A percentile compares a stretch with the other conserved stretches of the same genome.
Conservation (phyloP, 2,888 invertebrate species). For the Tachina fera region DNA sequence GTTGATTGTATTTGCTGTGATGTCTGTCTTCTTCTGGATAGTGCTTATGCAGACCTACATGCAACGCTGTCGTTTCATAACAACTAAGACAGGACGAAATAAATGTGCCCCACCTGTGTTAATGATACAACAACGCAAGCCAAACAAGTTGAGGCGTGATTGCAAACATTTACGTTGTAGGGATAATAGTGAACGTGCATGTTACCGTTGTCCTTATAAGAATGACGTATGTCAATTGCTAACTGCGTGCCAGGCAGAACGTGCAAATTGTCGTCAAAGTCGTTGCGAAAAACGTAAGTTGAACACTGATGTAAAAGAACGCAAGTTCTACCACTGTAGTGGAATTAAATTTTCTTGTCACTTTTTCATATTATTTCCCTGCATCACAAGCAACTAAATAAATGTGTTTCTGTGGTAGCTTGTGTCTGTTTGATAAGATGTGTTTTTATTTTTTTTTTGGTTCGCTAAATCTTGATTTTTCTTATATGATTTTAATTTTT, state of each 20-base stretch:
- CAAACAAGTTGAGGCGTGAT: slow-evolving; percentile 43
- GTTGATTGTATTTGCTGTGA: slow-evolving; percentile 23
- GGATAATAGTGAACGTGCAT: slow-evolving; percentile 69
- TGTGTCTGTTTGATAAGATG: slow-evolving; percentile 31
- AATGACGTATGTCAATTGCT: slow-evolving; percentile 73
- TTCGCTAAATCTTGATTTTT: slow-evolving; percentile 38
- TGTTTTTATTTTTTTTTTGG: slow-evolving; percentile 35
- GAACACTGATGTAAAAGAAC: not conserved
- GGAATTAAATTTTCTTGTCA: slow-evolving; percentile 31
- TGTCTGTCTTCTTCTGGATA: not conserved
- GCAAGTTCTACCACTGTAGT: slow-evolving; percentile 13
- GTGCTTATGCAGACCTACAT: slow-evolving; percentile 57
- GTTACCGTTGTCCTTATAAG: slow-evolving; percentile 73
- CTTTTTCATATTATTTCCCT: not conserved
- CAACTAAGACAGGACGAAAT: slow-evolving; percentile 52
- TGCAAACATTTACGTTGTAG: slow-evolving; percentile 49
- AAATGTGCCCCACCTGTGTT: slow-evolving; percentile 58
- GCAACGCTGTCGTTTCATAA: slow-evolving; percentile 63
- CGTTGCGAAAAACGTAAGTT: slow-evolving; percentile 48
- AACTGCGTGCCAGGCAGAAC: slow-evolving; percentile 75
- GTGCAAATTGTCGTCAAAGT: slow-evolving; percentile 75
- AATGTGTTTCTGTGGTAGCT: not conserved
- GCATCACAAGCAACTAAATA: not conserved
- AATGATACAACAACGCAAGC: slow-evolving; percentile 32
- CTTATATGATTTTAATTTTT: slow-evolving; percentile 11